phyloP scores from a whole-genome alignment of 1,140 invertebrate species.

The Agraylea sexmaculata region DNA sequence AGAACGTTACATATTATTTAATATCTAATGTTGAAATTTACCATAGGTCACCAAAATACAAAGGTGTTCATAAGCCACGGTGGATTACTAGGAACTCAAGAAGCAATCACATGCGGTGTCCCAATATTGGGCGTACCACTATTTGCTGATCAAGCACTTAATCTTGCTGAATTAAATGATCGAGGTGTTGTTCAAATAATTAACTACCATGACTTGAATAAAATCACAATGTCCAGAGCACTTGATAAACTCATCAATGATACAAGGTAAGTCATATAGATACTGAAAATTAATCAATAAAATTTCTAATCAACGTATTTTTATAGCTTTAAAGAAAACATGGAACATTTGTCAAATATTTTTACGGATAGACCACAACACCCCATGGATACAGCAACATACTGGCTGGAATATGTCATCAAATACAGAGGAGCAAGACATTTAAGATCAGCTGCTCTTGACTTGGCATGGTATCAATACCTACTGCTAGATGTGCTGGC shows the following conservation, averaged over 20 bases:
- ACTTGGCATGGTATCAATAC: constrained; percentile 45
- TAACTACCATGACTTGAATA: constrained; percentile 26
- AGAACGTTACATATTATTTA: not conserved
- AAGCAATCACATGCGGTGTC: constrained; percentile 41
- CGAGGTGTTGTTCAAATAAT: constrained; percentile 30
- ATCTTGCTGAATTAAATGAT: constrained; percentile 32
- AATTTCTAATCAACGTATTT: not conserved
- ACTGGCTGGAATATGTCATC: constrained; percentile 46
- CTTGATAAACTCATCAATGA: constrained; percentile 33
- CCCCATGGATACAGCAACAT: constrained; percentile 36
- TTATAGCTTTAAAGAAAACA: constrained; percentile 25
- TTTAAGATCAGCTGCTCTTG: constrained; percentile 37
- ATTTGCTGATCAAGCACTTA: constrained; percentile 48
- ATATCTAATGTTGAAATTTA: constrained; percentile 10
- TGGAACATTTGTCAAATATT: constrained; percentile 25
- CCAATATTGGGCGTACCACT: constrained; percentile 47
- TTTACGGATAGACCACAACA: constrained; percentile 35
- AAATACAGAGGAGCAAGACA: constrained; percentile 43
- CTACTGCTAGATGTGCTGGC: constrained; percentile 42
- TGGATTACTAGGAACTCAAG: constrained; percentile 45
- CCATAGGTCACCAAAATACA: constrained; percentile 37
- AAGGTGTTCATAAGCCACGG: constrained; percentile 48
- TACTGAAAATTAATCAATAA: too few species aligned
- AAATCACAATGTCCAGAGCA: constrained; percentile 26
- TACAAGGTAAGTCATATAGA: constrained; percentile 29